Evolutionary conservation across 92 coral and sea anemone species (phyloP).

Genomic region (Siderastrea siderea): DNA sequence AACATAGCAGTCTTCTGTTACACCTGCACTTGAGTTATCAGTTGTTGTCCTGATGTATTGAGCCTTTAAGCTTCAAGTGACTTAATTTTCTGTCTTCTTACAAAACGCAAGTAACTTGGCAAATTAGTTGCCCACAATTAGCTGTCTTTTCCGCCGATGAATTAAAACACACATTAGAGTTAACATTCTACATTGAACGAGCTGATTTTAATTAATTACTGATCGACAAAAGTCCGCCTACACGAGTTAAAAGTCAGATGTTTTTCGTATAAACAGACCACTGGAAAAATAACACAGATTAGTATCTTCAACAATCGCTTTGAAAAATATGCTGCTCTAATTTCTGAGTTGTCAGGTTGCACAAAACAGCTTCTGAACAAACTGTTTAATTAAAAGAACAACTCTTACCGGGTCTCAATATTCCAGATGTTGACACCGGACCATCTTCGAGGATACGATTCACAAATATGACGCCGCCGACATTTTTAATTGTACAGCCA

Average conservation of each 20-base stretch:
- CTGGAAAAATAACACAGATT: not conserved
- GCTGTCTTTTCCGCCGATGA: slow-evolving; percentile 5
- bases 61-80: not conserved
- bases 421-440: slow-evolving; percentile 92
- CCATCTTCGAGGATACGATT: slow-evolving; percentile 96
- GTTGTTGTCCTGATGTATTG: not conserved
- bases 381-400: not conserved
- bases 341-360: slow-evolving; percentile 1
- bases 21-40: not conserved
- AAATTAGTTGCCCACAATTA: no score
- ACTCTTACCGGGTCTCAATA: slow-evolving; percentile 89
- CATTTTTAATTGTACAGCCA: slow-evolving; percentile 94
- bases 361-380: not conserved
- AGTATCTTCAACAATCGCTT: slow-evolving; percentile 9
- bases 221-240: slow-evolving; percentile 15
- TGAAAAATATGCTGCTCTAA: slow-evolving; percentile 14
- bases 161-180: not conserved
- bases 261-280: slow-evolving; percentile 22
- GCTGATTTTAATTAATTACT: not conserved
- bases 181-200: not conserved
- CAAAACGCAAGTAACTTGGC: not conserved
- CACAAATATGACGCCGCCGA: slow-evolving; percentile 95
- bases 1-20: not conserved
- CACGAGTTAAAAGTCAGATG: slow-evolving; percentile 24
- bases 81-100: not conserved